Percentiles rank a stretch among this genome's conserved stretches.
These are phyloP conservation scores for Tricholauxania praeusta DNA, from an alignment of 2,888 invertebrate genomes.

Conservation along the genomic window DNA sequence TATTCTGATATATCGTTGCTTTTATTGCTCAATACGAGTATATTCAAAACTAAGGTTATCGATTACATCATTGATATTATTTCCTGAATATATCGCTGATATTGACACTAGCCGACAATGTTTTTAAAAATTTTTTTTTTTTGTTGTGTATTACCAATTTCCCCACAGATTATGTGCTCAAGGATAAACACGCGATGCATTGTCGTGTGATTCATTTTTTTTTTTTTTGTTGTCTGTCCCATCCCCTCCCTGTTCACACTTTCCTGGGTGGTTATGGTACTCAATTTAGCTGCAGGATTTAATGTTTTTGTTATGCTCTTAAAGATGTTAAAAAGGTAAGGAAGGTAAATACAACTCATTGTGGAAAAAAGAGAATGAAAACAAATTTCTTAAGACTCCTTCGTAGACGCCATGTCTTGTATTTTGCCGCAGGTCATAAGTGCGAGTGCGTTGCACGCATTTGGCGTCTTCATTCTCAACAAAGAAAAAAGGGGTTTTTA, in stretches of 20 bases:
- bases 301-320: conserved; percentile 26
- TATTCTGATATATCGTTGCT: no score
- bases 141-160: no score
- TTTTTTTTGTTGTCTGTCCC: neutral
- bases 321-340: neutral
- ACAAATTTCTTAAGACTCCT: no score
- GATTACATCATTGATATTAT: no score
- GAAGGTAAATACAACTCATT: neutral
- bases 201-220: conserved; percentile 8
- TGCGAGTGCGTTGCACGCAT: neutral
- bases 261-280: neutral
- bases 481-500: neutral
- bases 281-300: conserved; percentile 27
- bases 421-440: neutral
- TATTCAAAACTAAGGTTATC: no score
- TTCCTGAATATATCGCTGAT: no score
- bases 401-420: neutral
- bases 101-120: no score
- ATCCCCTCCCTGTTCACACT: no score
- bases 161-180: conserved; percentile 30
- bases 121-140: no score
- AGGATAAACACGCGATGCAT: conserved; percentile 31
- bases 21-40: no score
- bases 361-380: no score
- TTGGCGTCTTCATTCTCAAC: no score